Conservation (phyloP, 2,888 invertebrate species). For the Apodemia hepburni region DNA sequence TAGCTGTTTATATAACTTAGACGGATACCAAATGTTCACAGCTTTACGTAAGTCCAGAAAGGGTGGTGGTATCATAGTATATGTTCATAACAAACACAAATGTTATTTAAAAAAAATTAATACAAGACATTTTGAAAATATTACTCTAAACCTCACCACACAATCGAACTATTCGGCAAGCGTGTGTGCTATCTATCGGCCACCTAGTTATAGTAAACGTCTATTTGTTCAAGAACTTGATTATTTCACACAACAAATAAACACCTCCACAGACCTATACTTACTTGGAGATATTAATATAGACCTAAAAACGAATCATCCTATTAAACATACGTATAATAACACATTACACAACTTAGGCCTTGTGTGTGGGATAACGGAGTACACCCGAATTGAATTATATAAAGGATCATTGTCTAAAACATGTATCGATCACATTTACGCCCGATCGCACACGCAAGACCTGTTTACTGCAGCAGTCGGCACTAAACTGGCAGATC, state of each 20-base stretch:
- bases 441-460: no score
- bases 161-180: conserved; percentile 11
- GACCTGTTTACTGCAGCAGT: no score
- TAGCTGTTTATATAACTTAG: no score
- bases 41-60: no score
- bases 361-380: conserved; percentile 16
- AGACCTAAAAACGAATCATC: not conserved
- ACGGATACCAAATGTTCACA: no score
- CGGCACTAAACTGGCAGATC: no score
- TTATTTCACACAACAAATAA: no score
- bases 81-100: not conserved
- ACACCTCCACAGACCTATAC: not conserved
- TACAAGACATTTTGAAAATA: conserved; percentile 3
- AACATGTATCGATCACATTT: no score
- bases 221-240: conserved; percentile 1
- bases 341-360: conserved; percentile 14
- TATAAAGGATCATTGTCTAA: not conserved
- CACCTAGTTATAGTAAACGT: conserved; percentile 12
- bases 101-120: not conserved
- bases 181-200: conserved; percentile 15
- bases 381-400: conserved; percentile 12
- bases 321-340: conserved; percentile 12
- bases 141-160: not conserved
- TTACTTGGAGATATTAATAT: not conserved
- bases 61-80: no score